Conservation (phyloP, 2,113 vertebrate genomes). For the Toxotes jaculatrix region DNA sequence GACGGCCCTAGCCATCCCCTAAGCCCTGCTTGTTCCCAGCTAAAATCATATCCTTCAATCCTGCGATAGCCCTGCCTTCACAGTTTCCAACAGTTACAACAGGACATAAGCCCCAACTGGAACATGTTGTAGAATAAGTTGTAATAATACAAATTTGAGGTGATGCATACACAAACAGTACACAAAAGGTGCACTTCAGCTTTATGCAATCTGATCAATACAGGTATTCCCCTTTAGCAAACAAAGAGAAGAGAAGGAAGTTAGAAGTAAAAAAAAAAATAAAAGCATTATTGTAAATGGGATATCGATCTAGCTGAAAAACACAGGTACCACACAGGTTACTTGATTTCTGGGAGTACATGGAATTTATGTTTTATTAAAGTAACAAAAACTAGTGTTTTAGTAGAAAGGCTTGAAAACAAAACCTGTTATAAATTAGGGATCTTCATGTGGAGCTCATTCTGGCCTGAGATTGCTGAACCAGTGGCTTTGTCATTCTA, state of each 20-base stretch:
- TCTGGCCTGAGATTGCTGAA: slow-evolving; percentile 3
- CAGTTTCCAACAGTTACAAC: not conserved
- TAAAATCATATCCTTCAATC: too few species aligned
- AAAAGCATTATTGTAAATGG: too few species aligned
- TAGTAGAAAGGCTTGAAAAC: not conserved
- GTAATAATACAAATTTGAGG: not conserved
- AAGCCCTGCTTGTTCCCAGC: too few species aligned
- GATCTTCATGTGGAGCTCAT: too few species aligned
- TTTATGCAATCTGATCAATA: not conserved
- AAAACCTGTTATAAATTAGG: not conserved
- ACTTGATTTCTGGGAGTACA: not conserved
- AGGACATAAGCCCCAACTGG: not conserved
- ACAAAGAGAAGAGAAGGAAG: not conserved
- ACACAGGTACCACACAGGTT: not conserved
- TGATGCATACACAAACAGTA: not conserved
- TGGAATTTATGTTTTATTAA: not conserved
- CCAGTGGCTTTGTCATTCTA: slow-evolving; percentile 34
- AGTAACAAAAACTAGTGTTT: not conserved
- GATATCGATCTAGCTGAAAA: not conserved
- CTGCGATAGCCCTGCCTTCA: too few species aligned
- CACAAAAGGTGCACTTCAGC: too few species aligned
- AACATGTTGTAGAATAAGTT: not conserved
- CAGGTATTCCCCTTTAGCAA: too few species aligned
- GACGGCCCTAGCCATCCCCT: too few species aligned
- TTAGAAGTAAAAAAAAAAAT: not conserved